A percentile compares a stretch with the other conserved stretches of the same genome.
These are phyloP conservation scores for Vipera ursinii DNA, from an alignment of 2,797 vertebrate genomes.

Conservation along the genomic window DNA sequence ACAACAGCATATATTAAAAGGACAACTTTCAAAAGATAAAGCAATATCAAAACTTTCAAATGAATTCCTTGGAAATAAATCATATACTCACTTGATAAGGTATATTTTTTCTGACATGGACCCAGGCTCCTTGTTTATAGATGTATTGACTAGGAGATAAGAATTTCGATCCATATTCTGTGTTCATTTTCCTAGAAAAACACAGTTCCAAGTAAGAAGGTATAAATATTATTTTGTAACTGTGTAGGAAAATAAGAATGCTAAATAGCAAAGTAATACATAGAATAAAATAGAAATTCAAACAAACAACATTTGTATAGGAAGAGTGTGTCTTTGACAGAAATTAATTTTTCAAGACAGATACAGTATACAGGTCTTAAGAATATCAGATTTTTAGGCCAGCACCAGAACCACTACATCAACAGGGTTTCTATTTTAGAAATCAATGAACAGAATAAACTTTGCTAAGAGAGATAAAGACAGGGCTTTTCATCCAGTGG, in stretches of 20 bases:
- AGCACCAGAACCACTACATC: not conserved
- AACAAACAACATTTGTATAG: not conserved
- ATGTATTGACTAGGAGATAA: slow-evolving; percentile 80
- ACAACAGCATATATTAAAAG: not conserved
- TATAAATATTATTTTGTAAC: slow-evolving; percentile 12
- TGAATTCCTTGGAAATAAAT: not conserved
- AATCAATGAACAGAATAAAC: not conserved
- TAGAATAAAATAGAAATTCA: not conserved
- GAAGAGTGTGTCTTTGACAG: not conserved
- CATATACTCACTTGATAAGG: slow-evolving; percentile 66
- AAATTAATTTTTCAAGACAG: not conserved
- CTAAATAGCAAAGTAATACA: not conserved
- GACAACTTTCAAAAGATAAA: slow-evolving; percentile 21
- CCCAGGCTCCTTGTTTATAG: slow-evolving; percentile 80
- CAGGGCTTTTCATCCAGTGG: too few relatives aligned
- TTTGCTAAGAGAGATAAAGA: not conserved
- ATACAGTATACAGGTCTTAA: not conserved
- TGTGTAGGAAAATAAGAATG: not conserved
- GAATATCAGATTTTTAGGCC: not conserved
- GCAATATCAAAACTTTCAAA: slow-evolving; percentile 4
- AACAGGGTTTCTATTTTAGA: not conserved
- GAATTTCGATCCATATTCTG: slow-evolving; percentile 84
- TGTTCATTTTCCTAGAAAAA: slow-evolving; percentile 77
- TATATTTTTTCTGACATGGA: slow-evolving; percentile 63
- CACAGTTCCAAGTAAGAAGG: not conserved